phyloP scores from a whole-genome alignment of 2,113 vertebrate species.

The Chlorodrepanis virens region DNA sequence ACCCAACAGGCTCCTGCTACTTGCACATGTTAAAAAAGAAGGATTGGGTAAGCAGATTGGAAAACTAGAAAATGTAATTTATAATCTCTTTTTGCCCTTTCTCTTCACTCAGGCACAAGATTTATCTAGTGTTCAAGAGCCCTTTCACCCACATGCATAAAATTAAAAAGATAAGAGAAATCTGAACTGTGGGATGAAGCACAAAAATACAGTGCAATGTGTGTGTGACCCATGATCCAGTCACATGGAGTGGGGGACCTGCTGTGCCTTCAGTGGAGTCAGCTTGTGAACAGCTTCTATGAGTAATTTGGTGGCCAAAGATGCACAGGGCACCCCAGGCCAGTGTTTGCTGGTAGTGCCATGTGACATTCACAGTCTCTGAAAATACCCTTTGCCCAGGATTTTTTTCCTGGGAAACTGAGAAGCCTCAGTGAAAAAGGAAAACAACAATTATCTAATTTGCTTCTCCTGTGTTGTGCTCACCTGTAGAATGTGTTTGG shows the following conservation, averaged over 20 bases:
- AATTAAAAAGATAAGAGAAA: background rate
- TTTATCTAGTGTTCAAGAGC: background rate
- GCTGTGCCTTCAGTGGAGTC: background rate
- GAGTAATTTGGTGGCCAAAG: fast-evolving
- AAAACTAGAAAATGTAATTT: background rate
- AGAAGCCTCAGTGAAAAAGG: no score
- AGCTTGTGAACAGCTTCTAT: background rate
- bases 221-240: background rate
- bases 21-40: slow-evolving; percentile 24
- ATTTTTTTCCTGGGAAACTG: no score
- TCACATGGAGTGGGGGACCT: background rate
- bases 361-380: no score
- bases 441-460: no score
- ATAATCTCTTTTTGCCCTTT: slow-evolving; percentile 12
- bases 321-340: background rate
- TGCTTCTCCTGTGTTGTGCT: no score
- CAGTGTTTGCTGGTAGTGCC: background rate
- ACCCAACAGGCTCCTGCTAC: slow-evolving; percentile 28
- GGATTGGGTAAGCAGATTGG: slow-evolving; percentile 20
- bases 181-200: background rate
- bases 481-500: no score
- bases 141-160: background rate
- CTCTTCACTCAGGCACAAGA: background rate
- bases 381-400: no score
- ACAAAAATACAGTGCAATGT: background rate